Percentiles rank a stretch among this genome's conserved stretches.
phyloP scores from a whole-genome alignment of 2,113 vertebrate species.

The Garra rufa region DNA sequence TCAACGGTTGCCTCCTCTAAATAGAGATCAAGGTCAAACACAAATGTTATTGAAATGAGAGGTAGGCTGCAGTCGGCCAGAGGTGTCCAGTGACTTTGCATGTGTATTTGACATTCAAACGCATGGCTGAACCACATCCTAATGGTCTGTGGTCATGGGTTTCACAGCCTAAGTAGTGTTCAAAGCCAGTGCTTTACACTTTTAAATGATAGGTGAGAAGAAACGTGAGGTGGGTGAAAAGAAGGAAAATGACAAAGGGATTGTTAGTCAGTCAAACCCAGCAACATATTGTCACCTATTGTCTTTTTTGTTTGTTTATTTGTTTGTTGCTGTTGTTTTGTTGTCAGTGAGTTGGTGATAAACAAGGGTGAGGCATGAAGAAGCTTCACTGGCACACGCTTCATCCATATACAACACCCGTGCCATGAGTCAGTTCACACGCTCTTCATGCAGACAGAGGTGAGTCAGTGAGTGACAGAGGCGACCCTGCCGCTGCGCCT shows the following conservation, averaged over 20 bases:
- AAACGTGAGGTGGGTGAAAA: not conserved
- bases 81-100: conserved; percentile 50
- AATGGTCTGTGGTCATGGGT: conserved; percentile 38
- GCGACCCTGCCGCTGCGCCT: not conserved
- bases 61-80: conserved; percentile 27
- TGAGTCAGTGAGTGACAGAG: conserved; percentile 26
- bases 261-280: not conserved
- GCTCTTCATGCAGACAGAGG: conserved; percentile 24
- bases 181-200: not conserved
- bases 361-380: not conserved
- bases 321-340: conserved; percentile 30
- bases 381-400: not conserved
- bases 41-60: conserved; percentile 49
- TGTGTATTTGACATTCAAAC: conserved; percentile 58
- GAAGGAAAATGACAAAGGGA: not conserved
- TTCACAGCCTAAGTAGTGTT: conserved; percentile 4
- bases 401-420: not conserved
- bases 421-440: not conserved
- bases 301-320: not conserved
- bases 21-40: conserved; percentile 43
- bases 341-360: conserved; percentile 5
- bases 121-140: conserved; percentile 49
- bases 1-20: conserved; percentile 24
- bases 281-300: not conserved
- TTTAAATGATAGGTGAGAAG: not conserved